Evolutionary conservation across 2,888 invertebrate species (phyloP).

Genomic region (Scrobipalpa costella): DNA sequence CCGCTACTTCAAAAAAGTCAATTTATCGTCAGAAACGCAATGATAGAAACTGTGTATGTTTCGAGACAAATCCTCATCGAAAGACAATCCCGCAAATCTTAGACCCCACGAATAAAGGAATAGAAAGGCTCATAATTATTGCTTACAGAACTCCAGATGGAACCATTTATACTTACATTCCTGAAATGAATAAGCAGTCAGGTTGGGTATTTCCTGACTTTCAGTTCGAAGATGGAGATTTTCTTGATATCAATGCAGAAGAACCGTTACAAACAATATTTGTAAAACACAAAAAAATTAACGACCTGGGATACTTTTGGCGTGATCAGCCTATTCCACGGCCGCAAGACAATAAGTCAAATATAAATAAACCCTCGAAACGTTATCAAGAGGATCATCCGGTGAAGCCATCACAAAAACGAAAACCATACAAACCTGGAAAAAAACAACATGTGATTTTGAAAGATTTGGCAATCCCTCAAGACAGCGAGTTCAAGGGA

Average conservation of each 20-base stretch:
- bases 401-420: too few species aligned
- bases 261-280: neutral
- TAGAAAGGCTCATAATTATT: conserved; percentile 56
- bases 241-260: neutral
- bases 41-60: neutral
- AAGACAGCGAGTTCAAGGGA: neutral
- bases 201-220: conserved; percentile 59
- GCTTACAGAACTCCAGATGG: conserved; percentile 43
- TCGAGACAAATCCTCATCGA: neutral
- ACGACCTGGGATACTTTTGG: too few species aligned
- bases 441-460: too few species aligned
- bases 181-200: conserved; percentile 50
- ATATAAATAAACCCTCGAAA: too few species aligned
- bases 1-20: neutral
- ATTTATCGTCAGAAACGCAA: neutral
- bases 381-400: too few species aligned
- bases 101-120: conserved; percentile 32
- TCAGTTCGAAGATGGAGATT: conserved; percentile 43
- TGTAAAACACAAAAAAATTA: neutral
- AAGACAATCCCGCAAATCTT: conserved; percentile 31
- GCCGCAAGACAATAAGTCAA: too few species aligned
- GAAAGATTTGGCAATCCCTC: neutral
- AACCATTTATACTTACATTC: conserved; percentile 48
- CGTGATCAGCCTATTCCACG: too few species aligned
- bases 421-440: too few species aligned